A percentile compares a stretch with the other conserved stretches of the same genome.
These are phyloP conservation scores for Halcyon chelicuti DNA, from an alignment of 2,797 vertebrate genomes.

Conservation along the genomic window DNA sequence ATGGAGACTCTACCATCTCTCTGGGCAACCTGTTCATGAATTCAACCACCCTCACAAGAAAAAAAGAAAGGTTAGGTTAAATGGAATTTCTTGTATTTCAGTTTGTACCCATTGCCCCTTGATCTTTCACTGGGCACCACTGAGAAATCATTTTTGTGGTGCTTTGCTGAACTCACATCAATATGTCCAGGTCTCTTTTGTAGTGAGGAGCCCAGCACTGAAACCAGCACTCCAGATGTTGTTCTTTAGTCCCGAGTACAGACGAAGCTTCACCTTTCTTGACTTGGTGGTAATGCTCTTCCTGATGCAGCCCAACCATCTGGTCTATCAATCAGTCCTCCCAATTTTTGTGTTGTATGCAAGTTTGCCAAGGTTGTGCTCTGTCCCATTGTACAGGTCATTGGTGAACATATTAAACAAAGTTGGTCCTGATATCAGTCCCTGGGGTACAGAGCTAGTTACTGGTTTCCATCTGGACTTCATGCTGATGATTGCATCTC, in stretches of 20 bases:
- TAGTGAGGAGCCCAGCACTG: background rate
- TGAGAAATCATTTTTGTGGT: background rate
- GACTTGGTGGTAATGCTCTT: fast-evolving
- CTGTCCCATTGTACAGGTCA: background rate
- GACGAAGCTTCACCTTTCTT: background rate
- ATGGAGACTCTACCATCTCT: background rate
- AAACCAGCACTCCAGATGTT: background rate
- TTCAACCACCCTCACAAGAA: background rate
- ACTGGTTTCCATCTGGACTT: background rate
- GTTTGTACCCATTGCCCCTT: background rate
- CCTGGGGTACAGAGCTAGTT: background rate
- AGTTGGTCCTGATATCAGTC: background rate
- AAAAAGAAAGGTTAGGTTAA: background rate
- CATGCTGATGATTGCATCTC: background rate
- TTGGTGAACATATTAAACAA: background rate
- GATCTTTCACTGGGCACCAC: background rate
- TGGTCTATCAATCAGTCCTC: background rate
- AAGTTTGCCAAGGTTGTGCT: background rate
- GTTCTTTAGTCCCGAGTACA: background rate
- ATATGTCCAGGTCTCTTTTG: fast-evolving
- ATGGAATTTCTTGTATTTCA: background rate
- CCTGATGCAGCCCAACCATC: background rate
- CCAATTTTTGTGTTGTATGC: background rate
- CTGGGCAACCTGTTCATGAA: background rate
- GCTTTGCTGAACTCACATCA: background rate